Percentiles rank a stretch among this genome's conserved stretches.
Evolutionary conservation across 2,888 invertebrate genomes (phyloP).

Genomic region (Dicyrtomina minuta): DNA sequence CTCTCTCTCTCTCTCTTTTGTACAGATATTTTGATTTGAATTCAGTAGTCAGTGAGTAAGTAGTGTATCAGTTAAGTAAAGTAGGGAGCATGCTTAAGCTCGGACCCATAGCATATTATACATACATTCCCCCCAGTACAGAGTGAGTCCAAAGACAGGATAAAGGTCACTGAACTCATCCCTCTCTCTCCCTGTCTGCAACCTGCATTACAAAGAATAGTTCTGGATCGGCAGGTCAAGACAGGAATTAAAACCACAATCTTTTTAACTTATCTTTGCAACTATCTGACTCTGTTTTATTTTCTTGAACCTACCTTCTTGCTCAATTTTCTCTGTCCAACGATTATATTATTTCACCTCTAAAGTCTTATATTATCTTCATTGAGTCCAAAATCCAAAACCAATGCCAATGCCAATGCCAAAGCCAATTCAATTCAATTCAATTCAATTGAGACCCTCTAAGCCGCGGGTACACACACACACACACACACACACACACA

Average conservation of each 20-base stretch:
- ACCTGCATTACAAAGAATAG: not conserved
- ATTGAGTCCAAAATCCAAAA: not conserved
- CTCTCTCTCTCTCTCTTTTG: too few species aligned
- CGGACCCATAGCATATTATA: too few species aligned
- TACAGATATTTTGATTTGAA: too few species aligned
- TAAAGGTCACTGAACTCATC: constrained; percentile 27
- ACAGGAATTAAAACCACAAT: constrained; percentile 16
- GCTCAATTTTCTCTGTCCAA: not conserved
- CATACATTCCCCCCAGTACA: too few species aligned
- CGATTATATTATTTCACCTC: not conserved
- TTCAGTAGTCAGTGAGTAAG: too few species aligned
- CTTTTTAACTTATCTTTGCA: constrained; percentile 3
- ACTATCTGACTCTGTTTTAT: not conserved
- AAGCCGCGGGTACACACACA: too few species aligned
- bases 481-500: too few species aligned
- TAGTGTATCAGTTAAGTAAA: too few species aligned
- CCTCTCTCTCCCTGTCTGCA: not conserved
- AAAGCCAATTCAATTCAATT: too few species aligned
- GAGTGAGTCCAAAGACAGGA: constrained; percentile 4
- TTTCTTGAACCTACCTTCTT: constrained; percentile 5
- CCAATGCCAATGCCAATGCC: not conserved
- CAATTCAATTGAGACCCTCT: too few species aligned
- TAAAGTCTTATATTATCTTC: not conserved
- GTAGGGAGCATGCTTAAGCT: too few species aligned
- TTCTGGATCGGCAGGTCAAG: constrained; percentile 32